Conservation (phyloP, 2,888 invertebrate genomes). For the Drosophila planitibia region DNA sequence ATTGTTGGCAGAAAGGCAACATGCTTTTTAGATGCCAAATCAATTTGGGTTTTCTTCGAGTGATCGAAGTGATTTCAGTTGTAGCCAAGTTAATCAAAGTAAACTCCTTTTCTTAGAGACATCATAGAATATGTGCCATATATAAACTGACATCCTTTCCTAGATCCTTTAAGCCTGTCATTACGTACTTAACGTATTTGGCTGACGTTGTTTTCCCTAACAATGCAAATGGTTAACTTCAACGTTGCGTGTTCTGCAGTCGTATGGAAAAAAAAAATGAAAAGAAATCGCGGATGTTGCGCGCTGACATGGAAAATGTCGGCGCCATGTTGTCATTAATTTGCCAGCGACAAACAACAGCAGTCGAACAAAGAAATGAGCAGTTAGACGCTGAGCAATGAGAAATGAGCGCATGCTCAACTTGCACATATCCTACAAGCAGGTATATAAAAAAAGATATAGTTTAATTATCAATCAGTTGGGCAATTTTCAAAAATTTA, state of each 20-base stretch:
- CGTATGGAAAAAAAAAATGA: conserved; percentile 26
- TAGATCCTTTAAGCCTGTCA: not conserved
- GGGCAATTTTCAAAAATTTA: fast-evolving
- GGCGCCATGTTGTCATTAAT: conserved; percentile 67
- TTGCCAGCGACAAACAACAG: conserved; percentile 44
- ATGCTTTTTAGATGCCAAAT: not conserved
- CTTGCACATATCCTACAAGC: not conserved
- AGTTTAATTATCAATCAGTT: not conserved
- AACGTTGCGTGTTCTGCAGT: conserved; percentile 10
- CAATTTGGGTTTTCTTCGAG: not conserved
- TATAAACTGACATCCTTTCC: not conserved
- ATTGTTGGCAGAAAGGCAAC: not conserved
- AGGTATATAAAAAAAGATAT: not conserved
- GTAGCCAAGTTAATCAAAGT: conserved; percentile 1
- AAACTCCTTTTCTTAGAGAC: not conserved
- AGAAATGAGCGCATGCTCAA: fast-evolving
- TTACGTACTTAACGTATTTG: conserved; percentile 1
- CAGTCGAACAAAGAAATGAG: conserved; percentile 22
- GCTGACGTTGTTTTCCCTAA: not conserved
- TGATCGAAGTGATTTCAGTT: not conserved
- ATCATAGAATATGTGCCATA: not conserved
- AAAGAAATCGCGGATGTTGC: conserved; percentile 33
- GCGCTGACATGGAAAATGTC: conserved; percentile 61
- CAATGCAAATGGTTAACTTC: conserved; percentile 42
- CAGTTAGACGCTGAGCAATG: not conserved